Evolutionary conservation across 1,140 invertebrate genomes (phyloP).

Genomic region (Rhagoletis pomonella): DNA sequence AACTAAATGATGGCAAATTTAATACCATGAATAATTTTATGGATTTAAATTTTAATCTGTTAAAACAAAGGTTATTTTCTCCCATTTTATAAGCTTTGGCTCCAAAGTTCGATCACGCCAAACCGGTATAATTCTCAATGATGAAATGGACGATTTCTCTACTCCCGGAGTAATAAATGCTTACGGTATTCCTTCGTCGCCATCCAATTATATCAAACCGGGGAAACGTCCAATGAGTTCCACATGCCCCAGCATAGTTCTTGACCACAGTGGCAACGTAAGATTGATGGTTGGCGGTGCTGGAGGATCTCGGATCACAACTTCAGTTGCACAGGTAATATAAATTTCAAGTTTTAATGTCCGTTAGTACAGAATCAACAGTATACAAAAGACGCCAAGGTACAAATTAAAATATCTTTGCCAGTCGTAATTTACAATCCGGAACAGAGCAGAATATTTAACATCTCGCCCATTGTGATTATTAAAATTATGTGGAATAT

Average conservation of each 20-base stretch:
- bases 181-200: conserved; percentile 86
- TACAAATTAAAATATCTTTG: no score
- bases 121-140: conserved; percentile 95
- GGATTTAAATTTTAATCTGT: neutral
- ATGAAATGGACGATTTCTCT: conserved; percentile 97
- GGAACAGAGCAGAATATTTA: no score
- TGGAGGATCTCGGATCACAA: conserved; percentile 94
- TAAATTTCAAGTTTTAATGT: neutral
- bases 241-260: conserved; percentile 90
- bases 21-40: no score
- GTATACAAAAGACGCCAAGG: no score
- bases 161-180: conserved; percentile 85
- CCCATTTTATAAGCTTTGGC: conserved; percentile 81
- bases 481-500: no score
- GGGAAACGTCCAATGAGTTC: conserved; percentile 96
- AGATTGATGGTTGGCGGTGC: conserved; percentile 90
- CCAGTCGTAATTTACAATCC: no score
- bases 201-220: conserved; percentile 87
- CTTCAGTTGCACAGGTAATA: conserved; percentile 80
- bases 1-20: no score
- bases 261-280: conserved; percentile 83
- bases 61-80: no score
- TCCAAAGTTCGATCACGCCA: conserved; percentile 83
- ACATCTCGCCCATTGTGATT: no score
- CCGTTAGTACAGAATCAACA: neutral